phyloP scores from a whole-genome alignment of 1,140 invertebrate species.

The Stegodyphus mimosarum region DNA sequence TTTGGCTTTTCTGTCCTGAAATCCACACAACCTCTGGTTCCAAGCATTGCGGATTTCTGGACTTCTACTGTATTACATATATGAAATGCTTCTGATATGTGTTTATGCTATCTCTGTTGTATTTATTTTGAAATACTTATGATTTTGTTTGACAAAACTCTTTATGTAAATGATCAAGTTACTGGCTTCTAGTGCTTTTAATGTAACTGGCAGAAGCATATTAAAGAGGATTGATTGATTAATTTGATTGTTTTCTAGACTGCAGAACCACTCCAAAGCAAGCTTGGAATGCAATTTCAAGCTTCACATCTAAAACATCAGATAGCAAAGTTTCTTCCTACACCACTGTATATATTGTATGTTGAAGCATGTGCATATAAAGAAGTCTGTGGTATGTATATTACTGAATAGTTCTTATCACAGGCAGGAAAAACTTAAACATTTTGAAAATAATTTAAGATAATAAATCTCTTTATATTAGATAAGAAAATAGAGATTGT shows the following conservation, averaged over 20 bases:
- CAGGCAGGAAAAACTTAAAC: not conserved
- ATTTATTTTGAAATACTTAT: too few relatives aligned
- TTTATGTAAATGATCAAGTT: too few relatives aligned
- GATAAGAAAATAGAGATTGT: conserved; percentile 70
- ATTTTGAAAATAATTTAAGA: not conserved
- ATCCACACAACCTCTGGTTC: too few relatives aligned
- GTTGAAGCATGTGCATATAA: conserved; percentile 86
- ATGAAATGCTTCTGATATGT: too few relatives aligned
- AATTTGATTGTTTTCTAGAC: conserved; percentile 67
- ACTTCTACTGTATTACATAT: too few relatives aligned
- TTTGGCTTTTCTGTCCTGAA: too few relatives aligned
- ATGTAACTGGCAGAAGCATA: too few relatives aligned
- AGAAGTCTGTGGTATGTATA: conserved; percentile 77
- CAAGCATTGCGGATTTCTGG: too few relatives aligned
- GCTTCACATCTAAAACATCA: conserved; percentile 80
- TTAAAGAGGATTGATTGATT: too few relatives aligned
- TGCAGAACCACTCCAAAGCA: conserved; percentile 90
- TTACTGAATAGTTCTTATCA: not conserved
- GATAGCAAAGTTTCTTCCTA: conserved; percentile 80
- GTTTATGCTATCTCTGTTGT: too few relatives aligned
- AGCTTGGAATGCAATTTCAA: conserved; percentile 83
- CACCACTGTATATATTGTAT: conserved; percentile 88
- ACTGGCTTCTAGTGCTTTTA: too few relatives aligned
- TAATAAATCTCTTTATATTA: not conserved
- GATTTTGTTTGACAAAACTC: too few relatives aligned